Base-by-base conservation (phyloP, 2,888 invertebrate genomes). In the Lasioglossum calceatum region DNA sequence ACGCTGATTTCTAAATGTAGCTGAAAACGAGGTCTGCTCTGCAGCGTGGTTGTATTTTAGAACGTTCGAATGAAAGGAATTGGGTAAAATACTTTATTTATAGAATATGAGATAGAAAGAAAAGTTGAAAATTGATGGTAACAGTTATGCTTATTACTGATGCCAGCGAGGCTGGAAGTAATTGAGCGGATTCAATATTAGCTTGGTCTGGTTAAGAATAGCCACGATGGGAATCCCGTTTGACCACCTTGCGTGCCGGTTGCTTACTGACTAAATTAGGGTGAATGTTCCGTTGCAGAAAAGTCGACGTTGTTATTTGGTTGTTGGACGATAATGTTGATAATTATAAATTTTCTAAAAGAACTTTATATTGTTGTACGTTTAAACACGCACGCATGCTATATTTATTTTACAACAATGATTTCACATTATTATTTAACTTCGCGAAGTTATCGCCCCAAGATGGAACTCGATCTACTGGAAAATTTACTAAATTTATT, bases 201-300 rank as follows among this genome's bases (percentile, higher is more conserved):
- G 91, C 90, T 86, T 86, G 91, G 87, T 90, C 90, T 91, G 90
- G 91, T 91, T 87, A 90, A 91, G 90, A 91, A 91, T 91, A 91
- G 88, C 90, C 74, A 74, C 86, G 87, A 72, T 90, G 90, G 85
- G 87, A 91, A 91, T 91, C 90, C 86, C 84, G 90, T 91, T 90
- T 88, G 90, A 91, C 90, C 90, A 91, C 91, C 88, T 91, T 90
- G 87, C 85, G 84, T 81, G 83, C 84, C 84, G 77, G 84, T 90
- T 84, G 90, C 87, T 86, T 84, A 86, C 83, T 79, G 73, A 88
- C 84, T 91, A 89, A 91, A 91, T 91, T 91, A 90, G 90, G 88
- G 88, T 91, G 87, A 91, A 91, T 87, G 91, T 90, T 85, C 91
- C 91, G 90, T 91, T 88, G 86, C 82, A 79, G 61, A 85, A 74